Evolutionary conservation across 2,888 invertebrate genomes (phyloP).

Genomic region (Pecten maximus): DNA sequence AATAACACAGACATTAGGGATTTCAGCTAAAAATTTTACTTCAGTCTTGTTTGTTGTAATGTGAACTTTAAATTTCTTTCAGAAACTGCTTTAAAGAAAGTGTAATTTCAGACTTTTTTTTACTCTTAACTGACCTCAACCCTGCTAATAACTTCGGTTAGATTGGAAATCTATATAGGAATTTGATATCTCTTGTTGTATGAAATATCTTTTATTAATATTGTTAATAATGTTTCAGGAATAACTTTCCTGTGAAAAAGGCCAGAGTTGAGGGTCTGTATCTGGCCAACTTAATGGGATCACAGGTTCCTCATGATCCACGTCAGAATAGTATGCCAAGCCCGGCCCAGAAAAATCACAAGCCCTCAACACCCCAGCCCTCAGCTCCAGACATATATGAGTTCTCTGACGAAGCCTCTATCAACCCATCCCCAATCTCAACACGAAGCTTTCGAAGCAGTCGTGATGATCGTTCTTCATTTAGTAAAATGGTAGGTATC

Average conservation of each 20-base stretch:
- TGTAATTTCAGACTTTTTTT: too few species aligned
- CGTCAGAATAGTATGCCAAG: slow-evolving; percentile 50
- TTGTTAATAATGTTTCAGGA: slow-evolving; percentile 84
- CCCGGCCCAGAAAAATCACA: slow-evolving; percentile 56
- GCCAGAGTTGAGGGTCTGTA: slow-evolving; percentile 78
- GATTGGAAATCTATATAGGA: too few species aligned
- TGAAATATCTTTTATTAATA: too few species aligned
- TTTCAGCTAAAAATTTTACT: too few species aligned
- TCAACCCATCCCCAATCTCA: slow-evolving; percentile 71
- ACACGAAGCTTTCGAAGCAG: slow-evolving; percentile 68
- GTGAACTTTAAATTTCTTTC: too few species aligned
- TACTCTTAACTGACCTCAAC: too few species aligned
- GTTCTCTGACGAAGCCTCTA: slow-evolving; percentile 86
- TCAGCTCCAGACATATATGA: slow-evolving; percentile 87
- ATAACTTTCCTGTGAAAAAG: slow-evolving; percentile 95
- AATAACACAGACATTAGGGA: too few species aligned
- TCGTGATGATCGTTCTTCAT: slow-evolving; percentile 74
- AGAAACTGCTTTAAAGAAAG: too few species aligned
- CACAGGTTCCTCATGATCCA: slow-evolving; percentile 41
- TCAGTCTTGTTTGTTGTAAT: too few species aligned
- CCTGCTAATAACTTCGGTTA: too few species aligned
- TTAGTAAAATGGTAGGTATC: slow-evolving; percentile 66
- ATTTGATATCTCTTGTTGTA: too few species aligned
- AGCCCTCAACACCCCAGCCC: slow-evolving; percentile 83
- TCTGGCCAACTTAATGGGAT: slow-evolving; percentile 14